Evolutionary conservation across 2,888 invertebrate species (phyloP), one percentile per base, ranked within the genome.

Genomic region (Eristalinus aeneus): DNA sequence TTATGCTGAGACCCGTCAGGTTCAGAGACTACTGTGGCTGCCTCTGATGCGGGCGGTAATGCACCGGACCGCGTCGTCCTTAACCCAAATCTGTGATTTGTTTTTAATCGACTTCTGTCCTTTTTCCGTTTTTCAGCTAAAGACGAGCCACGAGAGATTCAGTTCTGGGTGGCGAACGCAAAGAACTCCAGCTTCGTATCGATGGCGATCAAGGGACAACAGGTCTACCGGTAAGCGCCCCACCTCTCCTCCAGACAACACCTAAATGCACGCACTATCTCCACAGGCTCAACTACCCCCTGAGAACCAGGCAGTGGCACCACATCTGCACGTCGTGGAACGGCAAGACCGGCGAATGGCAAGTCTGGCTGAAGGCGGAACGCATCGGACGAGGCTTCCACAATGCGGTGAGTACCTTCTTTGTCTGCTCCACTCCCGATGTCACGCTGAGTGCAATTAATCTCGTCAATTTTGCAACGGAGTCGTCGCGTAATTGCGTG

Each of bases 261-360:
- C 12, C 22, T 23, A 56, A 23, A 10, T 2, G 3, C 56, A 23
- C 2, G 1, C 10, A 16, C 1, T 46, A 5, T 16, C 3, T 46
- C 9, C 46, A 36, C 91, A 95, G 96, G 84, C 92, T 96, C 83
- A 95, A 95, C 91, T 95, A 95, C 91, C 95, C 95, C 65, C 90
- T 95, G 87, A 93, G 95, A 88, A 93, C 95, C 90, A 95, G 95
- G 91, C 94, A 94, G 91, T 97, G 97, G 97, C 97, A 97, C 93
- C 97, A 97, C 92, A 95, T 96, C 68, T 97, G 97, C 90, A 96
- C 96, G 89, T 97, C 97, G 72, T 97, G 97, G 97, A 97, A 97
- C 91, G 97, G 97, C 20, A 96, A 95, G 91, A 97, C 97, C 8
- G 97, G 97, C 65, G 97, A 97, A 93, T 97, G 97, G 97, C 97